A percentile compares a stretch with the other conserved stretches of the same genome.
Conservation (phyloP, 2,797 vertebrate genomes). For the Sphenodon punctatus region DNA sequence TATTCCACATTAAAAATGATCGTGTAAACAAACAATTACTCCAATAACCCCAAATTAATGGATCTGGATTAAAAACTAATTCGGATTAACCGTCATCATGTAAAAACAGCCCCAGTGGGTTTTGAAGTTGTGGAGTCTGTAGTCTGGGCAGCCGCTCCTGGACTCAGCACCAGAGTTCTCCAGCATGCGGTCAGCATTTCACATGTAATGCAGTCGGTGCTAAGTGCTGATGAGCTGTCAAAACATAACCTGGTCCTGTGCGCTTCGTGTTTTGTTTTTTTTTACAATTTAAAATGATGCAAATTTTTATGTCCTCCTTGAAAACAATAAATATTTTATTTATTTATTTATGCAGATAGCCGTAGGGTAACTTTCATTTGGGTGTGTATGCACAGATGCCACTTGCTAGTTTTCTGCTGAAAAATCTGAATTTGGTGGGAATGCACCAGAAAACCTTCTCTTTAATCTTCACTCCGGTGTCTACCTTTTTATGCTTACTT, state of each 20-base stretch:
- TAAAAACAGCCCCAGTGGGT: neutral
- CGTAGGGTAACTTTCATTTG: no score
- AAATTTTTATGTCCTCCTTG: no score
- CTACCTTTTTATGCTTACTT: neutral
- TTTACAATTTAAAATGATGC: no score
- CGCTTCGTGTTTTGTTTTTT: neutral
- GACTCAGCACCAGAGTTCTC: neutral
- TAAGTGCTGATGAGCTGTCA: constrained; percentile 30
- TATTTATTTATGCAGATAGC: no score
- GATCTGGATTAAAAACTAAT: no score
- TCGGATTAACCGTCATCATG: no score
- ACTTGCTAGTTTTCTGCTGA: neutral
- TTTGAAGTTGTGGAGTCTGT: neutral
- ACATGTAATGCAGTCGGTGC: neutral
- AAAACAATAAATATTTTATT: no score
- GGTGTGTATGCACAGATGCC: neutral
- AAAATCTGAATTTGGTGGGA: neutral
- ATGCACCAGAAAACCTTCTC: neutral
- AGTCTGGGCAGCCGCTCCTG: neutral
- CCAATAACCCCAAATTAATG: no score
- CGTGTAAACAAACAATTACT: no score
- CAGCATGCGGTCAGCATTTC: neutral
- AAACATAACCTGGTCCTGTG: constrained; percentile 2
- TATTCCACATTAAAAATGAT: no score
- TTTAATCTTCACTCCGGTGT: neutral